These are phyloP conservation scores for Teinopalpus imperialis DNA, from an alignment of 2,888 invertebrate genomes.

Conservation along the genomic window DNA sequence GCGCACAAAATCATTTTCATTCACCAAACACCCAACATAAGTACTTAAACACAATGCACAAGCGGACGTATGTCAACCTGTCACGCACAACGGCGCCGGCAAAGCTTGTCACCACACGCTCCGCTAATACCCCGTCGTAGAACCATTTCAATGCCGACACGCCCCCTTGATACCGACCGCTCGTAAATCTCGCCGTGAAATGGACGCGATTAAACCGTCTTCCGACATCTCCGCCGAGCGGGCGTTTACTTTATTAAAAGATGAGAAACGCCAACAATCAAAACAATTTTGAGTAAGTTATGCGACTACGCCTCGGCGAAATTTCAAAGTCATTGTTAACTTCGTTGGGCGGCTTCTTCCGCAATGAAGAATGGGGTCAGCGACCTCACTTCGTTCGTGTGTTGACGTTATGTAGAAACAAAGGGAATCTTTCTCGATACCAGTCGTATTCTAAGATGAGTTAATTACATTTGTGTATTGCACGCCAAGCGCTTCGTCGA, in stretches of 20 bases:
- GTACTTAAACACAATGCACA: not conserved
- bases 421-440: conserved; percentile 29
- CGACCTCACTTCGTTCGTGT: conserved; percentile 26
- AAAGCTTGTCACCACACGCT: conserved; percentile 12
- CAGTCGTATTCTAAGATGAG: conserved; percentile 23
- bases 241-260: conserved; percentile 24
- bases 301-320: conserved; percentile 31
- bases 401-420: conserved; percentile 34
- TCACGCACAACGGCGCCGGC: conserved; percentile 8
- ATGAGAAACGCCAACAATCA: conserved; percentile 30
- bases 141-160: conserved; percentile 6
- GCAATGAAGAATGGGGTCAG: conserved; percentile 28
- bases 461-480: conserved; percentile 8
- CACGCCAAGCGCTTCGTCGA: no score
- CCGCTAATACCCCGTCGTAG: conserved; percentile 11
- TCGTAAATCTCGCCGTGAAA: conserved; percentile 22
- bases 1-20: conserved; percentile 3
- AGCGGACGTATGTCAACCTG: conserved; percentile 5
- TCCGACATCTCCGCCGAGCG: conserved; percentile 15
- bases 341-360: conserved; percentile 32
- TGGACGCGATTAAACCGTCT: conserved; percentile 20
- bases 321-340: conserved; percentile 33
- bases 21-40: conserved; percentile 1
- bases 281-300: conserved; percentile 35
- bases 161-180: conserved; percentile 11